Evolutionary conservation across 2,888 invertebrate species (phyloP).

Genomic region (Stenodera caucasica): DNA sequence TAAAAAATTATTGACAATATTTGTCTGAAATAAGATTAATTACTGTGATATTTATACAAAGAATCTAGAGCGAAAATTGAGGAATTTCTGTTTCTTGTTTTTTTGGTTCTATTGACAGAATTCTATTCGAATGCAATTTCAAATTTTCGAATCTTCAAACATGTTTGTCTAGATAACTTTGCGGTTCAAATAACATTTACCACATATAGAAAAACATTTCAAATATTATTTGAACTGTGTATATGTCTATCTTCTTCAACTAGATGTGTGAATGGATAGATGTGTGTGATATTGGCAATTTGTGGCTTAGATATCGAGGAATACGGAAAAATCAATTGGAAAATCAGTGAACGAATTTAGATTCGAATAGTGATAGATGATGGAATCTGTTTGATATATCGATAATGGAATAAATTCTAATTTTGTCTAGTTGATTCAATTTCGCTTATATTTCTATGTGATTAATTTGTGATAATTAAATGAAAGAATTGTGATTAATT

Average conservation of each 20-base stretch:
- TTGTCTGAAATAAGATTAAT: not conserved
- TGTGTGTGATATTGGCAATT: constrained; percentile 2
- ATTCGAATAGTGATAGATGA: not conserved
- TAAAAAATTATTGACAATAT: not conserved
- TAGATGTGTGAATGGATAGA: not conserved
- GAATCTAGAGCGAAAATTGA: too few species aligned
- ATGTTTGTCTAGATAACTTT: not conserved
- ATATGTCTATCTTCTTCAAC: not conserved
- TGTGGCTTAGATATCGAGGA: not conserved
- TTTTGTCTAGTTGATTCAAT: too few species aligned
- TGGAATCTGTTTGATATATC: not conserved
- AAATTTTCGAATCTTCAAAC: not conserved
- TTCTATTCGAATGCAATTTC: not conserved
- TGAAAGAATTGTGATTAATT: not conserved
- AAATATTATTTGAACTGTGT: not conserved
- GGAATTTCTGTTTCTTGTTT: too few species aligned
- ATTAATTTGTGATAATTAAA: not conserved
- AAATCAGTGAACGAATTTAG: not conserved
- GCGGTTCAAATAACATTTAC: not conserved
- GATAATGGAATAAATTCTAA: too few species aligned
- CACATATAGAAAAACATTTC: not conserved
- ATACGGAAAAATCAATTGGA: not conserved
- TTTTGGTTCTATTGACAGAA: not conserved
- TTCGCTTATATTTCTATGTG: not conserved
- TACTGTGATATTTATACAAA: not conserved